Conservation (phyloP, 64 coral and sea anemone species). For the Pocillopora damicornis region DNA sequence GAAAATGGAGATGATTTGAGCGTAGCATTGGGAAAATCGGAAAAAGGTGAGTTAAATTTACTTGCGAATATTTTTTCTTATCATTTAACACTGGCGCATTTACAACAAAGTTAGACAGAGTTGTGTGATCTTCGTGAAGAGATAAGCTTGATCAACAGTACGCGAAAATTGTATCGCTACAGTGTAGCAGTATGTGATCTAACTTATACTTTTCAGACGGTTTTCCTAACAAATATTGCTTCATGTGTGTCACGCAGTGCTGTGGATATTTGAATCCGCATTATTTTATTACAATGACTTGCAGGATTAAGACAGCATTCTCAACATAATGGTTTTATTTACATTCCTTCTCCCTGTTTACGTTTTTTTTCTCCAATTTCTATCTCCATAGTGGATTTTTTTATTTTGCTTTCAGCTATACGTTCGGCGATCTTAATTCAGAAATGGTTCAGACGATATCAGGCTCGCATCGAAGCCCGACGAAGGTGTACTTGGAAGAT, state of each 20-base stretch:
- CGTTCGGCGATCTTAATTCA: conserved; percentile 93
- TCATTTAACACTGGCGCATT: not conserved
- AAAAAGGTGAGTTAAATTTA: conserved; percentile 56
- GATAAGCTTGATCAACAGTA: not conserved
- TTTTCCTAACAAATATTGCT: too few species aligned
- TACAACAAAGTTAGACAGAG: conserved; percentile 13
- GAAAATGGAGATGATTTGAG: conserved; percentile 49
- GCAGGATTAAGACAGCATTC: not conserved
- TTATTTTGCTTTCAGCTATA: conserved; percentile 52
- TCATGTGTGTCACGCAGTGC: not conserved
- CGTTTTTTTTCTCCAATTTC: not conserved
- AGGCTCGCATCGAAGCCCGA: conserved; percentile 84
- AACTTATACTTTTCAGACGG: too few species aligned
- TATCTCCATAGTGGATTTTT: not conserved
- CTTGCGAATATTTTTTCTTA: not conserved
- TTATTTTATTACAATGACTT: not conserved
- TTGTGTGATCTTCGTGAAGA: not conserved
- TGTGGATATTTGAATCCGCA: not conserved
- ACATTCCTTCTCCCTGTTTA: not conserved
- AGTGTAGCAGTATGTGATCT: too few species aligned
- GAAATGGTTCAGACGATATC: conserved; percentile 90
- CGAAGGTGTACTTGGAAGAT: conserved; percentile 97
- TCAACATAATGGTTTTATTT: not conserved
- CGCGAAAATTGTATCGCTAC: not conserved
- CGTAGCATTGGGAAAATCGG: conserved; percentile 44